Evolutionary conservation across 2,888 invertebrate genomes (phyloP).

Genomic region (Heliconius cydno): DNA sequence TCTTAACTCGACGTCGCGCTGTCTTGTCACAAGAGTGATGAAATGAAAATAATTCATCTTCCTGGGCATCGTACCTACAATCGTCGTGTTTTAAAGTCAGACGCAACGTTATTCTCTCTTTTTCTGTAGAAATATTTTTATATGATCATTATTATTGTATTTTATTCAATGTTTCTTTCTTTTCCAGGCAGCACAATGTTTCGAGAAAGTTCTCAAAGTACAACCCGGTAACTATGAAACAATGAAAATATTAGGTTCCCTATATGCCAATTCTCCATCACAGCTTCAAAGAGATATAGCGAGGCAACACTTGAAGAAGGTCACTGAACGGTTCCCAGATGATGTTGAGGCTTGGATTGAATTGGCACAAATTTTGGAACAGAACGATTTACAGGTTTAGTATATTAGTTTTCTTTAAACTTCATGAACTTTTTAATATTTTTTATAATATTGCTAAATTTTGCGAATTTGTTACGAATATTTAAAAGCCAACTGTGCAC

Average conservation of each 20-base stretch:
- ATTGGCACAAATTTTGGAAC: slow-evolving; percentile 98
- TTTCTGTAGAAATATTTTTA: not conserved
- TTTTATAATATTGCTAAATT: too few species aligned
- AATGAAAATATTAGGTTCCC: slow-evolving; percentile 98
- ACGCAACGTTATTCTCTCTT: not conserved
- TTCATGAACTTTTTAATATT: too few species aligned
- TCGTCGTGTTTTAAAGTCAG: not conserved
- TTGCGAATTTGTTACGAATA: too few species aligned
- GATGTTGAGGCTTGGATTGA: slow-evolving; percentile 99
- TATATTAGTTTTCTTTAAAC: not conserved
- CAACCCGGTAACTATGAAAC: slow-evolving; percentile 99
- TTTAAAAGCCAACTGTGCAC: too few species aligned
- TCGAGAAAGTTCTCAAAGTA: slow-evolving; percentile 98
- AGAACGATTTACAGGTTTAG: slow-evolving; percentile 90
- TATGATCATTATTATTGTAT: not conserved
- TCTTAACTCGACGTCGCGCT: too few species aligned
- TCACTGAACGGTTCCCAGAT: slow-evolving; percentile 98
- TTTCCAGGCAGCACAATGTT: slow-evolving; percentile 95
- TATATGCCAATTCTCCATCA: slow-evolving; percentile 95
- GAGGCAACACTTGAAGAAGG: slow-evolving; percentile 96
- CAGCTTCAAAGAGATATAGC: slow-evolving; percentile 97
- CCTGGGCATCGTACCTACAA: too few species aligned
- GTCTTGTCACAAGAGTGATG: too few species aligned
- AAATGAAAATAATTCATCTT: too few species aligned
- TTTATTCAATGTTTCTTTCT: not conserved